Percentiles rank a stretch among this genome's conserved stretches.
These are phyloP conservation scores for Hyposoter didymator DNA, from an alignment of 2,888 invertebrate species.

Conservation along the genomic window DNA sequence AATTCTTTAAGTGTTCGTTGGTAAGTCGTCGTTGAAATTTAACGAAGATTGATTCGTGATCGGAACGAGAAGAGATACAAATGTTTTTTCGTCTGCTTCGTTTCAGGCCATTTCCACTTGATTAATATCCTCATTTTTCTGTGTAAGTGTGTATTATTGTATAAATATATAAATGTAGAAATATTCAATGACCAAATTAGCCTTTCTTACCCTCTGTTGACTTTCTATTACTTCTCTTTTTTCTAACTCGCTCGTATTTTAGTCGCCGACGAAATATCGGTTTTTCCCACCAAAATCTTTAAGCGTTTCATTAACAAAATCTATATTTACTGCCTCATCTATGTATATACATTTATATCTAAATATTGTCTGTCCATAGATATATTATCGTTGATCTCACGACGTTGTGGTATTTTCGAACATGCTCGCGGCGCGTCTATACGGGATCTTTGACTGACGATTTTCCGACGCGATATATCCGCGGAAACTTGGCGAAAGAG, in stretches of 20 bases:
- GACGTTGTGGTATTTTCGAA: conserved; percentile 49
- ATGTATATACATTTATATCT: no score
- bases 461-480: conserved; percentile 58
- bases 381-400: conserved; percentile 15
- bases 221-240: not conserved
- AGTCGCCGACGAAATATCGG: conserved; percentile 23
- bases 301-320: conserved; percentile 28
- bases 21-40: not conserved
- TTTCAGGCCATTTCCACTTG: not conserved
- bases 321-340: conserved; percentile 15
- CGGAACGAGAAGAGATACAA: not conserved
- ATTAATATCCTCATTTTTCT: conserved; percentile 44
- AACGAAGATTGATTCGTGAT: conserved; percentile 23
- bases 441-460: conserved; percentile 65
- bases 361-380: conserved; percentile 2
- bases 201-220: conserved; percentile 8
- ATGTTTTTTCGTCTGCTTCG: conserved; percentile 2
- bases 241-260: conserved; percentile 26
- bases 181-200: not conserved
- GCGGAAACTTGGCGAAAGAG: conserved; percentile 31
- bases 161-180: not conserved
- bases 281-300: conserved; percentile 32
- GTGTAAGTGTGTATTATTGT: not conserved
- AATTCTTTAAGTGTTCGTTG: not conserved
- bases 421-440: conserved; percentile 57